Conservation (phyloP, 2,797 vertebrate genomes). For the Kryptopterus vitreolus region DNA sequence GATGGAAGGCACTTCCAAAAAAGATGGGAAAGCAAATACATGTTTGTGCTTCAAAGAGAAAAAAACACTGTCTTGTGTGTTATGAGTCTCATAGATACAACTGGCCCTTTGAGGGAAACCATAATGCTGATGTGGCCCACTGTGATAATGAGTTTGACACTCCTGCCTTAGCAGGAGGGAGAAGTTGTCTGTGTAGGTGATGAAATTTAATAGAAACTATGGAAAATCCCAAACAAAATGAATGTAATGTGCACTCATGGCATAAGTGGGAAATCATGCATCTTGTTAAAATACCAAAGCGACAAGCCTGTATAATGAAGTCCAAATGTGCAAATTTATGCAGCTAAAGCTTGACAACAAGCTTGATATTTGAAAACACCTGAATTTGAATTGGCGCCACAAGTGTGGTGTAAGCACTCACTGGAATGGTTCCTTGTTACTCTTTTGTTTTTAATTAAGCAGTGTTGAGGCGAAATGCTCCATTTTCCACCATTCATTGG, state of each 20-base stretch:
- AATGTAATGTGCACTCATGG: background rate
- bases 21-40: too few relatives aligned
- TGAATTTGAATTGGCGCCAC: background rate
- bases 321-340: background rate
- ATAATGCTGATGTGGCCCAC: too few relatives aligned
- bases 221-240: background rate
- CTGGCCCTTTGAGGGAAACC: too few relatives aligned
- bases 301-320: background rate
- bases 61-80: too few relatives aligned
- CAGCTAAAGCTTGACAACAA: background rate
- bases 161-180: too few relatives aligned
- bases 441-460: slow-evolving; percentile 1
- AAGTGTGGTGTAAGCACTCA: background rate
- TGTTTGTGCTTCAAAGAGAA: too few relatives aligned
- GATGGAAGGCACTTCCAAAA: too few relatives aligned
- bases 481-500: slow-evolving; percentile 1
- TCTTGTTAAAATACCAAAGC: background rate
- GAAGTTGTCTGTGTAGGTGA: too few relatives aligned
- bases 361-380: background rate
- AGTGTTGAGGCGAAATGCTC: slow-evolving; percentile 22
- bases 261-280: background rate
- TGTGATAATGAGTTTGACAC: too few relatives aligned
- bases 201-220: background rate
- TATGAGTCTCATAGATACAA: too few relatives aligned
- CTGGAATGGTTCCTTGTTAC: background rate